Evolutionary conservation across 2,113 vertebrate species (phyloP).

Genomic region (Nesogale talazaci): DNA sequence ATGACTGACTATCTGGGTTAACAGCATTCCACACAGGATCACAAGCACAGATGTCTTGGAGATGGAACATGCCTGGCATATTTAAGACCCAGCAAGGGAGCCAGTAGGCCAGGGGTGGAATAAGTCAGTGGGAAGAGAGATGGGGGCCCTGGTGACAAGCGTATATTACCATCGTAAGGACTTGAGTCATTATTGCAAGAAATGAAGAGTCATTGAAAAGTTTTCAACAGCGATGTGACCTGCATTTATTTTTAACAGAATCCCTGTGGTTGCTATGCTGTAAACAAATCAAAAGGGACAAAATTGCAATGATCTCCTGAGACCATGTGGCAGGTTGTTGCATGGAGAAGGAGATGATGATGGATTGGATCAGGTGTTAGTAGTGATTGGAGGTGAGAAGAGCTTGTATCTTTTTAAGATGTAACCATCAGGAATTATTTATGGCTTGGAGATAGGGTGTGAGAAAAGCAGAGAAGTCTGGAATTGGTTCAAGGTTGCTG

Average conservation of each 20-base stretch:
- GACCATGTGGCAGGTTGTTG: neutral
- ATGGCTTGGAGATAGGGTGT: neutral
- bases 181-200: neutral
- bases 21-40: neutral
- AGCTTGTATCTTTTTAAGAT: neutral
- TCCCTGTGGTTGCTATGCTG: no score
- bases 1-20: neutral
- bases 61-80: neutral
- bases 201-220: neutral
- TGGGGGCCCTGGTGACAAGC: neutral
- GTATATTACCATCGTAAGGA: neutral
- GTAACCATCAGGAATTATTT: neutral
- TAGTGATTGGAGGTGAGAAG: neutral
- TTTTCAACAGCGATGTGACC: neutral
- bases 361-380: neutral
- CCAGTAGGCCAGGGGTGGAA: neutral
- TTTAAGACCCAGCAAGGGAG: slow-evolving; percentile 9
- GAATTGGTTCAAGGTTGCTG: neutral
- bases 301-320: neutral
- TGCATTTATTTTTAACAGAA: no score
- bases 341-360: neutral
- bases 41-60: slow-evolving; percentile 19
- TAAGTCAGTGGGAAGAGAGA: neutral
- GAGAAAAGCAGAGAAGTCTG: neutral
- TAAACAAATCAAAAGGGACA: neutral